Base-by-base conservation (phyloP, 2,888 invertebrate genomes). In the Ectobius pallidus region DNA sequence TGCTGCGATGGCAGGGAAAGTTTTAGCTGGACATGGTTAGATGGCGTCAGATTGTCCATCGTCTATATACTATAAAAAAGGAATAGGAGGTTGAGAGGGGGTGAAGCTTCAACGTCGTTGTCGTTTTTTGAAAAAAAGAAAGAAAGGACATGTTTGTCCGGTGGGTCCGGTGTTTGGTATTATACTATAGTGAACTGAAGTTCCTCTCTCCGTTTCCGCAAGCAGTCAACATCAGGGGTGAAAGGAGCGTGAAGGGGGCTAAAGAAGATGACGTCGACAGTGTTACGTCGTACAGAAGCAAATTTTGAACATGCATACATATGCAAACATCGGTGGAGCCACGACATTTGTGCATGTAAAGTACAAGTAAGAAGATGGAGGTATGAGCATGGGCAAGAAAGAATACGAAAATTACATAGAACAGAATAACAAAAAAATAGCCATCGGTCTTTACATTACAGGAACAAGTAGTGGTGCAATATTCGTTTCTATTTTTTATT, bases 41-140 rank as follows among this genome's bases (percentile, higher is more conserved):
- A 46, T 69, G 72, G 72, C 72, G 72, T 72, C 72, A 72, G 72
- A 69, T 69, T 72, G 72, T 72, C 72, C 72, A 62, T 72, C 63
- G 72, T 72, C 68, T 62, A 61, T 71, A 58, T n/a, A 30, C 71
- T 67, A 71, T 71, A 71, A 71, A 71, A 71, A 30, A 16, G 32
- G 2, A 30, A 11, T 2, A n/a, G 16, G n/a, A 2, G 27, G 30
- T 0, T 3, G 58, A n/a, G 14, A 4, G 1, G 58, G 58, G 30
- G 32, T 30, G 16, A 14, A 58, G 58, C 58, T 30, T 58, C 58
- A 58, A 58, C 58, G 58, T 30, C 55, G 55, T 25, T 71, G 71
- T 63, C 71, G 58, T 65, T 52, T 34, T 42, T 71, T 67, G 67
- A 71, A 71, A n/a, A n/a, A n/a, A n/a, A n/a, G n/a, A n/a, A n/a